Conservation (phyloP, 2,888 invertebrate species). For the Platycheirus rosarum region DNA sequence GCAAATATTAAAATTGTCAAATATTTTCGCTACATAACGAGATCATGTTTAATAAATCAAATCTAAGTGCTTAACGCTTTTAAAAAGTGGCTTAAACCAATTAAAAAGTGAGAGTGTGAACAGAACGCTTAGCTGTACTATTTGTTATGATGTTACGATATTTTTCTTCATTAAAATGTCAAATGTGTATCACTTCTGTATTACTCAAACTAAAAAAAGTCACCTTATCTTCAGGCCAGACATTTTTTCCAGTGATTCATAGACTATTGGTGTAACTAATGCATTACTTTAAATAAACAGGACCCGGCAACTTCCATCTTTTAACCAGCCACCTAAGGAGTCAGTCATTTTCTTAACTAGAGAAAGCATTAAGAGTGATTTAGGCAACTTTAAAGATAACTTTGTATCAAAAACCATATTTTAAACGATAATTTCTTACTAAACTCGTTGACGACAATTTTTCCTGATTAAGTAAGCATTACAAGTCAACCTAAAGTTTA, state of each 20-base stretch:
- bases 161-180: background rate
- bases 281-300: background rate
- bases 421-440: too few species aligned
- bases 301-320: background rate
- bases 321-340: background rate
- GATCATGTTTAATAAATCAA: too few species aligned
- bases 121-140: background rate
- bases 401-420: background rate
- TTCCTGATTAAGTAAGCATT: background rate
- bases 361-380: background rate
- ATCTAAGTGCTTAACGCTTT: too few species aligned
- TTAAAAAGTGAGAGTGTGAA: background rate
- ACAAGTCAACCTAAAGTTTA: background rate
- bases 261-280: too few species aligned
- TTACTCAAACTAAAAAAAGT: background rate
- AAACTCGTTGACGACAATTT: background rate
- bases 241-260: background rate
- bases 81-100: background rate
- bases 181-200: background rate
- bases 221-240: too few species aligned
- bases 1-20: too few species aligned
- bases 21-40: too few species aligned
- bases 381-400: background rate
- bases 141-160: background rate
- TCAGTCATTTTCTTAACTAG: background rate